Percentiles rank a stretch among this genome's conserved stretches.
These are phyloP conservation scores for Trinorchestia longiramus DNA, from an alignment of 1,140 invertebrate species.

Conservation along the genomic window DNA sequence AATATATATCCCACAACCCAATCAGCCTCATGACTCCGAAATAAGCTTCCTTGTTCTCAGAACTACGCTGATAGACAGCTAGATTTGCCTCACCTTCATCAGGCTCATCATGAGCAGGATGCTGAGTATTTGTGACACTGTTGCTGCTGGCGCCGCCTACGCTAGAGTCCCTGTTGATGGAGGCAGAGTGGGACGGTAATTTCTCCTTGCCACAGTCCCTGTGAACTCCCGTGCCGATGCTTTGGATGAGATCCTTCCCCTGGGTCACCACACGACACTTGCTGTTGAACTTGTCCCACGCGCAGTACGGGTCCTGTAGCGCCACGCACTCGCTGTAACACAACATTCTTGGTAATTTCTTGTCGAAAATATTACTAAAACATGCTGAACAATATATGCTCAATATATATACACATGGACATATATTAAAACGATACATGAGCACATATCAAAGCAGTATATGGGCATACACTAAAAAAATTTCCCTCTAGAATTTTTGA, in stretches of 20 bases:
- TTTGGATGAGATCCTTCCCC: conserved; percentile 57
- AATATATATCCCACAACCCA: neutral
- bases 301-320: conserved; percentile 56
- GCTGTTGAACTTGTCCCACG: conserved; percentile 57
- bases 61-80: neutral
- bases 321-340: conserved; percentile 50
- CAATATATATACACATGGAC: too few species aligned
- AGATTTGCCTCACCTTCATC: conserved; percentile 1
- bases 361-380: neutral
- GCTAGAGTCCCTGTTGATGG: conserved; percentile 56
- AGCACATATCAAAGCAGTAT: too few species aligned
- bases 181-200: conserved; percentile 55
- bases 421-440: too few species aligned
- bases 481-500: too few species aligned
- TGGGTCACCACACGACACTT: conserved; percentile 54
- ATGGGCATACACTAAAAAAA: too few species aligned
- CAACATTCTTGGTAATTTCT: neutral
- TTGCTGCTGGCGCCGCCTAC: conserved; percentile 32
- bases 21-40: neutral
- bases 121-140: conserved; percentile 38
- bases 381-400: too few species aligned
- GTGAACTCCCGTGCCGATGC: conserved; percentile 52
- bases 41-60: neutral
- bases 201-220: conserved; percentile 56
- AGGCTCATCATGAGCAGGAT: conserved; percentile 49